A percentile compares a stretch with the other conserved stretches of the same genome.
These are phyloP conservation scores for Axinella damicornis DNA, from an alignment of 37 sponge, comb jelly and placozoan species.

Conservation along the genomic window DNA sequence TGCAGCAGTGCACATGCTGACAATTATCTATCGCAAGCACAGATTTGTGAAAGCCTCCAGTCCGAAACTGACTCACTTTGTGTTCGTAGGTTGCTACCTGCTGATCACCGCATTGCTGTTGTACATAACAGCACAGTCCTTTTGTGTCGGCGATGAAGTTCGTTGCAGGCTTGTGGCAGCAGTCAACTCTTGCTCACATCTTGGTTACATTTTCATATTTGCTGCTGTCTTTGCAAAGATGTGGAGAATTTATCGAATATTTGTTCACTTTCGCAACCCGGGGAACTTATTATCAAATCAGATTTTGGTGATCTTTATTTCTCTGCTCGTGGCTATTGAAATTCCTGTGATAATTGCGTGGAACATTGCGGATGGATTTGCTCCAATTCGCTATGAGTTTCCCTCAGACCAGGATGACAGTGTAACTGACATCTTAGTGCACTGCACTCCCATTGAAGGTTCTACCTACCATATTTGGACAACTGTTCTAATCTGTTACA, in stretches of 20 bases:
- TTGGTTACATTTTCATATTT: conserved; percentile 15
- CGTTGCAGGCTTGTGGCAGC: neutral
- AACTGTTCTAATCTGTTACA: neutral
- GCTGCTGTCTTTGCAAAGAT: conserved; percentile 1
- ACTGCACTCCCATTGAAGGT: neutral
- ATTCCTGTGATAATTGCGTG: neutral
- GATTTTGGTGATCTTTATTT: neutral
- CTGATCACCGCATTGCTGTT: neutral
- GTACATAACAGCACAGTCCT: neutral
- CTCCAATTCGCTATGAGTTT: no score
- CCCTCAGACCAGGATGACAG: no score
- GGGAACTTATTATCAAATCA: conserved; percentile 10
- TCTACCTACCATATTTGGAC: neutral
- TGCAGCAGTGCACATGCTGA: neutral
- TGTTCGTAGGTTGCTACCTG: conserved; percentile 37
- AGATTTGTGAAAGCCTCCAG: conserved; percentile 37
- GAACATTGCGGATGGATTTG: neutral
- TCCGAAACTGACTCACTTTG: conserved; percentile 7
- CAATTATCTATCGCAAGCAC: conserved; percentile 8
- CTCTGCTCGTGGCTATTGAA: neutral
- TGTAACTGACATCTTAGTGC: no score
- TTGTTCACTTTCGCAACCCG: conserved; percentile 34
- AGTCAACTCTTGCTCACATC: neutral
- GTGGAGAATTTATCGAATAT: conserved; percentile 55
- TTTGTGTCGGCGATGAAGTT: neutral